These are phyloP conservation scores for Petrocephalus zakoni DNA, from an alignment of 2,113 vertebrate species.

Conservation along the genomic window DNA sequence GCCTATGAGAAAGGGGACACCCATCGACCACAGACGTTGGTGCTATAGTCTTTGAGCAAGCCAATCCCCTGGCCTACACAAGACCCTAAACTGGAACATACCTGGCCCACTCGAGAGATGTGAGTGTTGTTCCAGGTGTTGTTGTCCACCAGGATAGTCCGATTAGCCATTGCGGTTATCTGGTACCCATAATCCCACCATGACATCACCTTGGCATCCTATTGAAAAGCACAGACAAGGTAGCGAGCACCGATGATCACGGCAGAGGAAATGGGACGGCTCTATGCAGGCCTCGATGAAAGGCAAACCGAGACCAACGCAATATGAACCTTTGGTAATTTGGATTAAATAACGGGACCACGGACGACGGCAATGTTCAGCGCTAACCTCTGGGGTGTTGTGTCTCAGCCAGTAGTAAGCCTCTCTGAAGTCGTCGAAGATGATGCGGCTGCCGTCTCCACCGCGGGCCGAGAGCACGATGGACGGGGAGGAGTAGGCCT, in stretches of 20 bases:
- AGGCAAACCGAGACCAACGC: not conserved
- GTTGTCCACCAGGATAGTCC: slow-evolving; percentile 96
- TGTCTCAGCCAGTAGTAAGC: slow-evolving; percentile 98
- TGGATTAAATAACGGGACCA: not conserved
- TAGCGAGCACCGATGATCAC: not conserved
- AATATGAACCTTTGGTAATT: not conserved
- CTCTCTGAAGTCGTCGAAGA: slow-evolving; percentile 97
- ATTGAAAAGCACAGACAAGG: not conserved
- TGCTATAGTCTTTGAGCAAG: not conserved
- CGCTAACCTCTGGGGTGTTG: slow-evolving; percentile 89
- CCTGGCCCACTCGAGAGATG: slow-evolving; percentile 96
- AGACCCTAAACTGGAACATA: slow-evolving; percentile 39
- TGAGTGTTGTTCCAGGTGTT: slow-evolving; percentile 99
- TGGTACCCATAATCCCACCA: slow-evolving; percentile 80
- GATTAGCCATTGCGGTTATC: slow-evolving; percentile 92
- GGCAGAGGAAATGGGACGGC: not conserved
- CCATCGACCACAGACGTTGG: not conserved
- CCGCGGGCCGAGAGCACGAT: slow-evolving; percentile 90
- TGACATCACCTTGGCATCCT: slow-evolving; percentile 99
- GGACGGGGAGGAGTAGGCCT: slow-evolving; percentile 96
- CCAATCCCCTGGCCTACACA: not conserved
- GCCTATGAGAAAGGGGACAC: slow-evolving; percentile 60
- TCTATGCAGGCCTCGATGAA: not conserved
- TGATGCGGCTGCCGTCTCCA: slow-evolving; percentile 91
- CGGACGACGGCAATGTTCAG: too few species aligned